Percentiles rank a stretch among this genome's conserved stretches.
Conservation (phyloP, 2,797 vertebrate genomes). For the Pseudochirops corinnae region DNA sequence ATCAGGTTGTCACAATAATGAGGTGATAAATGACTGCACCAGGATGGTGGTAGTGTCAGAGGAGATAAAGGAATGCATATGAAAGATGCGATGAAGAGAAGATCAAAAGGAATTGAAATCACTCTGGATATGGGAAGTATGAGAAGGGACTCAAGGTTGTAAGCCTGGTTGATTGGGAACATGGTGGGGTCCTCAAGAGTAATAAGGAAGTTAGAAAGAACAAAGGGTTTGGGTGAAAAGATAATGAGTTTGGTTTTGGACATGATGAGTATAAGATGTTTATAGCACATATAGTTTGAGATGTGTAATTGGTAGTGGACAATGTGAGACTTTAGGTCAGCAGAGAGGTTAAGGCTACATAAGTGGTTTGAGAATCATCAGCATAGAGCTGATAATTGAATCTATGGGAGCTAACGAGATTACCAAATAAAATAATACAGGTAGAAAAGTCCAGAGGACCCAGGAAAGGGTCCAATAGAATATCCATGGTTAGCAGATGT, state of each 20-base stretch:
- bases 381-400: neutral
- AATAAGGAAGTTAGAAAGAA: neutral
- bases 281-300: neutral
- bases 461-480: neutral
- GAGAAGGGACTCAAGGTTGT: neutral
- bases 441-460: neutral
- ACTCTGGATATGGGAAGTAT: neutral
- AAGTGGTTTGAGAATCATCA: neutral
- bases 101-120: neutral
- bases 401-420: neutral
- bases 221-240: neutral
- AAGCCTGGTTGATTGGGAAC: neutral
- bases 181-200: neutral
- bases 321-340: neutral
- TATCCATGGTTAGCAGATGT: neutral
- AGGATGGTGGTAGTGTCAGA: neutral
- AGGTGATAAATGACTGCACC: neutral
- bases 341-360: neutral
- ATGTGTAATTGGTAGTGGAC: neutral
- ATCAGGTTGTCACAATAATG: neutral
- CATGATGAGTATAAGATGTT: neutral
- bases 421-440: neutral
- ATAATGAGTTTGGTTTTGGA: neutral
- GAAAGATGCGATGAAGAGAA: neutral
- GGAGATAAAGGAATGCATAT: neutral